Base-by-base conservation (phyloP, 2,888 invertebrate species). In the Melanophora roralis region DNA sequence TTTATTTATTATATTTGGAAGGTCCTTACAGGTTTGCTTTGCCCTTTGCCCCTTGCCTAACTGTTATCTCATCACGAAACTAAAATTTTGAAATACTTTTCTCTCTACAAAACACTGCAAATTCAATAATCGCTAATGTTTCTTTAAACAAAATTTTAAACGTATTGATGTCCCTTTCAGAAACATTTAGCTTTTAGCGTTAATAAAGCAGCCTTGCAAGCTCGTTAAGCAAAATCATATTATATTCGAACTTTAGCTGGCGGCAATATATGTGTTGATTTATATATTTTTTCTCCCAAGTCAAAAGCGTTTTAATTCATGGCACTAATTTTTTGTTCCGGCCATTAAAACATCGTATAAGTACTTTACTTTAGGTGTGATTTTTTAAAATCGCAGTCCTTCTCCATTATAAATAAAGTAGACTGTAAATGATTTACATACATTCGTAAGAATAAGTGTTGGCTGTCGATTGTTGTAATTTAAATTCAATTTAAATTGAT, bases 401-500 rank as follows among this genome's bases (percentile, higher is more conserved):
- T 69, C n/a, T 69, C n/a, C 40, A 36, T 40, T 62, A 64, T 69
- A 76, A 74, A 74, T 74, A 43, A 67, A 65, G 40, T 16, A 19
- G 36, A 40, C 47, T 64, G 62, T 49, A 64, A 55, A 43, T 51
- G 27, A 45, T 40, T 59, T 36, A 32, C 51, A 49, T 62, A 55
- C 12, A 45, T 27, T 40, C n/a, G 67, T 47, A 78, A 49, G 43
- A 72, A 53, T 60, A 55, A 16, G 32, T 64, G 57, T 51, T 68
- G 62, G 76, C 67, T 62, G 67, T 53, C 72, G 80, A 73, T 72
- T 53, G 67, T 76, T 80, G 80, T 76, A 80, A 76, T 80, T 80
- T 72, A 73, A 80, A 73, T 80, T 80, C 76, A 80, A 80, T 80
- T 80, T 80, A 80, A 80, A 80, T 80, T 76, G 76, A 80, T 80